Percentiles rank a stretch among this genome's conserved stretches.
phyloP scores from a whole-genome alignment of 2,113 vertebrate genomes.

The Nestor notabilis region DNA sequence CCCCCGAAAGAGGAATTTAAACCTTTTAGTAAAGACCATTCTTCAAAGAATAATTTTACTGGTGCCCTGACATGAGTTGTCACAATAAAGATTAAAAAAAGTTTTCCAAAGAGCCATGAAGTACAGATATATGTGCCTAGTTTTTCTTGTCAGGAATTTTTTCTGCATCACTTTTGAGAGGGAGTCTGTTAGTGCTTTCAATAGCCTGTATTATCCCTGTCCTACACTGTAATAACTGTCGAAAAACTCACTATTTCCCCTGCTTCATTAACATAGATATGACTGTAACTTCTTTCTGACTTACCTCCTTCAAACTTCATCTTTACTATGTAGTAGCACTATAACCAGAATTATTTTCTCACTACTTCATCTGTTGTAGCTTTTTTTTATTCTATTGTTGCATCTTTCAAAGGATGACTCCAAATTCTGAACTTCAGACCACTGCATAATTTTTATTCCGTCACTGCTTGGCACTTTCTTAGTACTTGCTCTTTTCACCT shows the following conservation, averaged over 20 bases:
- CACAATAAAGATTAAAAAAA: not conserved
- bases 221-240: not conserved
- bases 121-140: not conserved
- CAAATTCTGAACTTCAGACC: not conserved
- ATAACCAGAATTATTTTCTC: not conserved
- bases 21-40: not conserved
- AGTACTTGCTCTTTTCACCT: not conserved
- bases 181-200: not conserved
- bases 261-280: not conserved
- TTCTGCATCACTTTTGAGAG: not conserved
- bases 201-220: not conserved
- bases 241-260: fast-evolving
- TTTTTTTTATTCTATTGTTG: not conserved
- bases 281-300: not conserved
- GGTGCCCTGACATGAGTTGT: not conserved
- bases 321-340: not conserved
- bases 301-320: not conserved
- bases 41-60: not conserved
- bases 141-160: not conserved
- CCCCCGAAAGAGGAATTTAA: not conserved
- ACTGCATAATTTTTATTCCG: not conserved
- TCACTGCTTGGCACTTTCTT: not conserved
- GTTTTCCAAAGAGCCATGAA: not conserved
- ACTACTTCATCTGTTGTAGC: not conserved
- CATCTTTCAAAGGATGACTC: not conserved